Evolutionary conservation across 2,888 invertebrate species (phyloP), one percentile per base, ranked within the genome.

Genomic region (Epinotia bilunana): DNA sequence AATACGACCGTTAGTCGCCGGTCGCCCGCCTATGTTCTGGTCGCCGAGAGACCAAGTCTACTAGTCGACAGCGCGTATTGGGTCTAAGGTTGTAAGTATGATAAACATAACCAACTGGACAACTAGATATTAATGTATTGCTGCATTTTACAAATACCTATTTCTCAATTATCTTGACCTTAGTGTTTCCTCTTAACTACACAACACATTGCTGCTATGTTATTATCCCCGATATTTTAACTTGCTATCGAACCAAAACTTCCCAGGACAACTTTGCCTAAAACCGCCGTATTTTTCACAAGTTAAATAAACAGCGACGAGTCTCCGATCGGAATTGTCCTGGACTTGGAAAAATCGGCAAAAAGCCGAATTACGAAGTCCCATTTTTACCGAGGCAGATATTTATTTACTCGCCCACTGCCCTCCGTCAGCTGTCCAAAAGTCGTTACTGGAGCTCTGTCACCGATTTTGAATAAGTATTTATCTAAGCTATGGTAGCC

Each of bases 341-440:
- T 73, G 76, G 46, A 69, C 43, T 20, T 23, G 39, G 64, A 72
- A 63, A 72, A 53, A 76, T 76, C 73, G 75, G 74, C 77, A 76
- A 75, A 75, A 73, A 73, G 77, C 80, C 81, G 79, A 82, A 81
- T 82, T 78, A 78, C 79, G 80, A 76, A 74, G 78, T 76, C 80
- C 83, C 81, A 87, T 88, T 88, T 87, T 87, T 83, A 86, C 80
- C 78, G 77, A 80, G 77, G 69, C 83, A 80, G 84, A 83, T 86
- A 88, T 88, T 87, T 87, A 85, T 88, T 82, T 81, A 82, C 80
- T 82, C 83, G 82, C 72, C 71, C 77, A 77, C 76, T 77, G 77
- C 77, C 79, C 81, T 84, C 81, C 78, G 81, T 84, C 83, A 85
- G 83, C 74, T 79, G 81, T 75, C 81, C 78, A 57, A 77, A 72